phyloP scores from a whole-genome alignment of 2,797 vertebrate genomes.

The Oreochromis grahami region DNA sequence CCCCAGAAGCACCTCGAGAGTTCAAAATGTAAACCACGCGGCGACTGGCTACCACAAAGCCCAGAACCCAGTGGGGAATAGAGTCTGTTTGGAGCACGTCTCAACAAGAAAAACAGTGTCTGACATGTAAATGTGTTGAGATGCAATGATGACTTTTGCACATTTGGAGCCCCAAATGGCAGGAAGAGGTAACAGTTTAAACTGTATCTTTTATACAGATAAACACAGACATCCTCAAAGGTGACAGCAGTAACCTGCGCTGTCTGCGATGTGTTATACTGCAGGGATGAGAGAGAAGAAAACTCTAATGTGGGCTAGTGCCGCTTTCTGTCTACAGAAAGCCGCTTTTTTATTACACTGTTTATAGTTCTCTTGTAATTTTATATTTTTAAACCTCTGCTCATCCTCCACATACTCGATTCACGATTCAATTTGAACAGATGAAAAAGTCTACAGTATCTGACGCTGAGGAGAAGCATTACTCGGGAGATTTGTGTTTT shows the following conservation, averaged over 20 bases:
- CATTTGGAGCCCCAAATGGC: not conserved
- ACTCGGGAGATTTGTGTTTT: not conserved
- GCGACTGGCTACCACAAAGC: not conserved
- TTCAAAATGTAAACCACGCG: constrained; percentile 1
- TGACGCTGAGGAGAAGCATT: not conserved
- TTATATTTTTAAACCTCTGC: not conserved
- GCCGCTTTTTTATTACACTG: not conserved
- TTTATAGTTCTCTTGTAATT: not conserved
- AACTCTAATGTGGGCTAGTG: not conserved
- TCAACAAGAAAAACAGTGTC: not conserved
- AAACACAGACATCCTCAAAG: constrained; percentile 3
- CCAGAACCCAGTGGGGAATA: not conserved
- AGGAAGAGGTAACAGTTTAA: not conserved
- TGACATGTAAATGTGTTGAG: not conserved
- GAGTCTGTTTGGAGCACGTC: not conserved
- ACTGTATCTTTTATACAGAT: not conserved
- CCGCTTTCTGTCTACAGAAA: not conserved
- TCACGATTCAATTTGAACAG: not conserved
- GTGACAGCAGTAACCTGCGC: not conserved
- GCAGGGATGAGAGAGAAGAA: not conserved
- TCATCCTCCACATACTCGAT: not conserved
- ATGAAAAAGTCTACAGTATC: not conserved
- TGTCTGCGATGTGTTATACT: not conserved
- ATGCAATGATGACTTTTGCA: not conserved
- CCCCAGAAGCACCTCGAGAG: not conserved